phyloP scores from a whole-genome alignment of 2,113 vertebrate genomes.

The Catharus bicknelli region DNA sequence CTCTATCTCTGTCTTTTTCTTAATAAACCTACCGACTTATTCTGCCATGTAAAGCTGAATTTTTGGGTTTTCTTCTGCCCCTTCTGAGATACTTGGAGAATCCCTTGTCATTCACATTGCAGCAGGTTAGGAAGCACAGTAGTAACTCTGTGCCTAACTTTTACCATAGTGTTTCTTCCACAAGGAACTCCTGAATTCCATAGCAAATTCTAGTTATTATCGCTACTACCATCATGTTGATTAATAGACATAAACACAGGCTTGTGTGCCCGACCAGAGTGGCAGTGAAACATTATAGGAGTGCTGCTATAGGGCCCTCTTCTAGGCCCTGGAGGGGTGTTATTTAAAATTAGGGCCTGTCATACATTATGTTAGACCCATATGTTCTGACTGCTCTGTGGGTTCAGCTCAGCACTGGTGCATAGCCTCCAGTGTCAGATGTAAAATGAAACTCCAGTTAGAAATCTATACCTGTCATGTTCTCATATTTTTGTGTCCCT shows the following conservation, averaged over 20 bases:
- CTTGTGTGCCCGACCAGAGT: not conserved
- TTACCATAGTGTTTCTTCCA: not conserved
- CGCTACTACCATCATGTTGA: not conserved
- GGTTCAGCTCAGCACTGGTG: not conserved
- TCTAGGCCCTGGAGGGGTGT: not conserved
- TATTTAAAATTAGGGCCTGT: constrained; percentile 33
- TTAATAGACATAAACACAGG: not conserved
- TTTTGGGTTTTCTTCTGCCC: not conserved
- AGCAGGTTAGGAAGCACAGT: not conserved
- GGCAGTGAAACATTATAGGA: not conserved
- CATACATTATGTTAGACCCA: constrained; percentile 26
- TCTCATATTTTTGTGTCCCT: constrained; percentile 7
- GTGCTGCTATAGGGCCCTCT: not conserved
- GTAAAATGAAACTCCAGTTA: constrained; percentile 22
- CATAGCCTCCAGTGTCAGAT: constrained; percentile 4
- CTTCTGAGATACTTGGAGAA: not conserved
- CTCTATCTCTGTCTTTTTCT: not conserved
- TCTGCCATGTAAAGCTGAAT: not conserved
- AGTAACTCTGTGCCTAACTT: not conserved
- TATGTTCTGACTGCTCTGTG: constrained; percentile 26
- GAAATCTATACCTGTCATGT: constrained; percentile 36
- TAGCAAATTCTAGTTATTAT: not conserved
- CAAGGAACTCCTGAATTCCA: not conserved
- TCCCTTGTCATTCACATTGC: not conserved
- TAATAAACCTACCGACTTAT: not conserved